Evolutionary conservation across 1,140 invertebrate species (phyloP), one percentile per base, ranked within the genome.

Genomic region (Cyclina sinensis): DNA sequence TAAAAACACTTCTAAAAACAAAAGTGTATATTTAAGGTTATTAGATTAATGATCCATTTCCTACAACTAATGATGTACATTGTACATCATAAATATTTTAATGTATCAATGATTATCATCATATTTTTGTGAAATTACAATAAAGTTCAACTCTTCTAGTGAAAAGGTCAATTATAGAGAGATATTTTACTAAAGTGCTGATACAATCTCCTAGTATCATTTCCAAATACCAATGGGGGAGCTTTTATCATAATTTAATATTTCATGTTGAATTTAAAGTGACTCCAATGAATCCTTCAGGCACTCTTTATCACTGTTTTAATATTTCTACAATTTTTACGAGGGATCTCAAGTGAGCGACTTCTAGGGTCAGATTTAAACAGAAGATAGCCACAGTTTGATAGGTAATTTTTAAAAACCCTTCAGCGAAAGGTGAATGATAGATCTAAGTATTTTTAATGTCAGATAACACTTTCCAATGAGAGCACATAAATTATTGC

Each of bases 231-330:
- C 65, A 73, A 37, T 48, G n/a, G 18, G 43, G 18, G 39, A 21
- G 46, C 59, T 54, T 54, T 84, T 74, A 73, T 84, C 82, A 84
- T 84, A 84, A 84, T 84, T 84, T 73, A 84, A 84, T 84, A 84
- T 84, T 48, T 84, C 48, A 74, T 84, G 62, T 68, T 73, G 82
- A 73, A 84, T 81, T 84, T 84, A 65, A 84, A 84, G 82, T 73
- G 62, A 70, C 82, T 82, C 43, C 14, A 68, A 73, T 84, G 48
- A n/a, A 73, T 54, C 62, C 82, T 73, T 73, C 24, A 84, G 82
- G 82, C 62, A 39, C 24, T 70, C 70, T 84, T 7, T 46, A 84
- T 70, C 62, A 37, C 51, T 35, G 39, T 48, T 73, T 70, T 73
- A 84, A 84, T 84, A 84, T 73, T 84, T 81, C 37, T n/a, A 62